Evolutionary conservation across 2,888 invertebrate species (phyloP).

Genomic region (Drosophila hamatofila): DNA sequence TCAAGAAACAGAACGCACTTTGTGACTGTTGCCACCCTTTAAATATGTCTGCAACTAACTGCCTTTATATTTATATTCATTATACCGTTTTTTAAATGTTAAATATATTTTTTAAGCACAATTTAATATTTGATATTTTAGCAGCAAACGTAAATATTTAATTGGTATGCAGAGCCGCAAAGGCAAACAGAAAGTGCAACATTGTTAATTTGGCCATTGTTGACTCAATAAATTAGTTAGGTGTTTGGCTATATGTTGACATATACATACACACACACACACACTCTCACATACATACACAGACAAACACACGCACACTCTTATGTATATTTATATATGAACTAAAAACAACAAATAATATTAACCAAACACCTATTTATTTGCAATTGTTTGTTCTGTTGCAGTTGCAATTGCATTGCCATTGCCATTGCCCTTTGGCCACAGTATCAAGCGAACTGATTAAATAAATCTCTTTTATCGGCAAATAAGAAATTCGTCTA

Average conservation of each 20-base stretch:
- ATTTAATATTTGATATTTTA: background rate
- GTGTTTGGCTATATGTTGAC: conserved; percentile 24
- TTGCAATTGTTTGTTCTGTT: background rate
- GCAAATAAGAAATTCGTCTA: background rate
- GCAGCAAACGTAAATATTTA: background rate
- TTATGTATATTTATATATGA: background rate
- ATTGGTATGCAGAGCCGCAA: background rate
- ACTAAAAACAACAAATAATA: background rate
- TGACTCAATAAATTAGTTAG: conserved; percentile 19
- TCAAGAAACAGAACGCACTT: background rate
- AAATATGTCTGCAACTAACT: background rate
- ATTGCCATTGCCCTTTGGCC: background rate
- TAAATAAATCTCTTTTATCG: background rate
- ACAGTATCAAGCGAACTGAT: too few species aligned
- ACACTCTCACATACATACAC: background rate
- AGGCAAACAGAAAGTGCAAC: conserved; percentile 2
- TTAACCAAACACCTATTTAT: conserved; percentile 6
- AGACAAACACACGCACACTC: background rate
- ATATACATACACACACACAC: background rate
- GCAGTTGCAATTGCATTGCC: background rate
- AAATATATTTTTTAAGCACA: background rate
- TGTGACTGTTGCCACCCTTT: background rate
- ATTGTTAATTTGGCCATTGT: conserved; percentile 19
- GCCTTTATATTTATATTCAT: background rate
- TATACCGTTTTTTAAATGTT: background rate